Evolutionary conservation across 2,113 vertebrate species (phyloP), one percentile per base, ranked within the genome.

Genomic region (Chauna torquata): DNA sequence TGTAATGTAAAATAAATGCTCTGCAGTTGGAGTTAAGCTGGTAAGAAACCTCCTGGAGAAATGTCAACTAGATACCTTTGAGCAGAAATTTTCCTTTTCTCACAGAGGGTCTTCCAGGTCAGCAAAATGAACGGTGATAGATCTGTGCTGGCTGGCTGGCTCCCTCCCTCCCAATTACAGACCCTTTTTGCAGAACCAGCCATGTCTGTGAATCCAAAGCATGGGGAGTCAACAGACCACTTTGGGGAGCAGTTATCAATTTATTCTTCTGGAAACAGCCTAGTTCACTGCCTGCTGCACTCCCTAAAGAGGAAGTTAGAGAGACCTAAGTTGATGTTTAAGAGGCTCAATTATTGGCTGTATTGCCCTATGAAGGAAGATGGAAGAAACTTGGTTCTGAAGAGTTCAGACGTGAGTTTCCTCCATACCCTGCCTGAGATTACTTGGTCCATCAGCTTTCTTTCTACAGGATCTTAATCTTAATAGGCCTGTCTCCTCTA

Each of bases 1-100:
- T 93, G 86, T 76, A 54, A 85, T 88, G 70, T 78, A 90, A 96
- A 97, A 97, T 70, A 88, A 93, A 92, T 85, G 86, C 55, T 65
- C 16, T 92, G 90, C 59, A 76, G 64, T 69, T 92, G 74, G 23
- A 85, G 75, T 0, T 68, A 10, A 92, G 70, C 42, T 90, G 28
- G 62, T 77, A 88, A 88, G 42, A 88, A 77, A 87, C 77, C 68
- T 86, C 77, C 84, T 68, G 86, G 86, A 96, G 92, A 94, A 92
- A 71, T 79, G 68, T 55, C 50, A 83, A 78, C 70, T 59, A 94
- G 66, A 55, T 20, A 87, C 40, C 23, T 84, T 66, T 36, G 34
- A 59, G 57, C 1, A 82, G 58, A 90, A 85, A 86, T 59, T 96
- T 88, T n/a, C 75, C 68, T 65, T 81, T 92, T 95, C 72, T 94